Percentiles rank a stretch among this genome's conserved stretches.
These are phyloP conservation scores for Oceanodroma tethys DNA, from an alignment of 2,113 vertebrate genomes.

Conservation along the genomic window DNA sequence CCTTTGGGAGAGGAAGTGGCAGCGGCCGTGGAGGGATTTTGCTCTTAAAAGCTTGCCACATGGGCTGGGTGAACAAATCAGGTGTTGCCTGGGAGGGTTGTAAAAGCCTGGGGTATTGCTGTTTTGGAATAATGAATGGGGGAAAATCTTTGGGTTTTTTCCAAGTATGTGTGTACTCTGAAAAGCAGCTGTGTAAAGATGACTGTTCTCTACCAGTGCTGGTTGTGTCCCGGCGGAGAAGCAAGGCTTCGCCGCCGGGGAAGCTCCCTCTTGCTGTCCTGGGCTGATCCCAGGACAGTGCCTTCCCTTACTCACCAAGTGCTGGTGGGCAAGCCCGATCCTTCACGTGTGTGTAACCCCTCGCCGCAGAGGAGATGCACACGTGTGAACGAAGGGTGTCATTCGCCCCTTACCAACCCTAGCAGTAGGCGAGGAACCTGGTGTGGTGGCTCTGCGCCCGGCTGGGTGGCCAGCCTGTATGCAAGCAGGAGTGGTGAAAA, in stretches of 20 bases:
- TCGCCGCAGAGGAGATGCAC: neutral
- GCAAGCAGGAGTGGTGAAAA: neutral
- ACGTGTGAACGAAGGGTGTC: rapidly evolving
- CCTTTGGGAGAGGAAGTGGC: neutral
- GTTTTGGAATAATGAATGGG: neutral
- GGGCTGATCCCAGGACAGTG: neutral
- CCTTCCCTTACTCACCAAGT: neutral
- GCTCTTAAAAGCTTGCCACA: neutral
- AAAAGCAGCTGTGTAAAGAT: neutral
- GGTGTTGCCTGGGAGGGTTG: neutral
- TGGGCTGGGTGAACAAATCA: neutral
- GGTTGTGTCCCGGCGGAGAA: neutral
- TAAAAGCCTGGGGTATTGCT: neutral
- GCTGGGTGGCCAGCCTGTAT: neutral
- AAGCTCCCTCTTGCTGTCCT: neutral
- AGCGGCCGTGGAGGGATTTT: neutral
- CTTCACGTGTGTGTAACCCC: rapidly evolving
- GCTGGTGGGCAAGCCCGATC: neutral
- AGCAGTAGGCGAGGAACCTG: neutral
- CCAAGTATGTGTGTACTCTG: neutral
- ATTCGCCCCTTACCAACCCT: rapidly evolving
- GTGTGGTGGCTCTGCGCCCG: neutral
- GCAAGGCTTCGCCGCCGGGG: rapidly evolving
- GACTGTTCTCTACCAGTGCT: neutral
- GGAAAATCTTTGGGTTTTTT: neutral